A percentile compares a stretch with the other conserved stretches of the same genome.
Conservation (phyloP, 2,113 vertebrate species). For the Synodontis membranacea region DNA sequence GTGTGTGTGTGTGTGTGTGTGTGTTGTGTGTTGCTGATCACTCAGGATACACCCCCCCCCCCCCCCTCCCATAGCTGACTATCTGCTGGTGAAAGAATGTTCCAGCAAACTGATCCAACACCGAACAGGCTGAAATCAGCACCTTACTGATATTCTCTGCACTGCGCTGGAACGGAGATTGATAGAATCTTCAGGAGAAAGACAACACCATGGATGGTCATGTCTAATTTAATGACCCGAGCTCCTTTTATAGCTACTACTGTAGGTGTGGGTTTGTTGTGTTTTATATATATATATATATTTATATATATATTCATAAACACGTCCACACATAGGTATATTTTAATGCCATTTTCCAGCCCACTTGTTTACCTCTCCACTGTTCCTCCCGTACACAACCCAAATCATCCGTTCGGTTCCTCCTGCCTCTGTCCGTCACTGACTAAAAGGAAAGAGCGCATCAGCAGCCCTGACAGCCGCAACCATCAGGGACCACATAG, state of each 20-base stretch:
- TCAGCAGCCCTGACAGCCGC: constrained; percentile 1
- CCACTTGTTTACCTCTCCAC: background rate
- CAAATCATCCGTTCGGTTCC: background rate
- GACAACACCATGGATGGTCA: background rate
- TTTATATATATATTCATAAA: background rate
- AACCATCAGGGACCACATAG: background rate
- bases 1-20: background rate
- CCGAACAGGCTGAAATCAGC: background rate
- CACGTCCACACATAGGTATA: background rate
- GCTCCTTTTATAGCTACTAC: background rate
- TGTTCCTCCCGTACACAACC: background rate
- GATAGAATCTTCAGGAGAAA: constrained; percentile 25
- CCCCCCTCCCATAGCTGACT: background rate
- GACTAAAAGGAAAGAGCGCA: constrained; percentile 13
- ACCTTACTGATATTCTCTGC: background rate
- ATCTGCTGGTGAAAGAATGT: constrained; percentile 8
- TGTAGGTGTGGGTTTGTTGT: background rate
- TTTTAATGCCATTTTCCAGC: background rate
- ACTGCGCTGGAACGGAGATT: background rate
- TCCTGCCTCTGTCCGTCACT: constrained; percentile 17
- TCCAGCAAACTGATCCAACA: constrained; percentile 1
- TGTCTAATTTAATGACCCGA: background rate
- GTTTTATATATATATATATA: background rate
- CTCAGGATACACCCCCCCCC: background rate
- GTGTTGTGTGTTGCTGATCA: background rate